phyloP scores from a whole-genome alignment of 2,888 invertebrate genomes.

The Drosophila merina region DNA sequence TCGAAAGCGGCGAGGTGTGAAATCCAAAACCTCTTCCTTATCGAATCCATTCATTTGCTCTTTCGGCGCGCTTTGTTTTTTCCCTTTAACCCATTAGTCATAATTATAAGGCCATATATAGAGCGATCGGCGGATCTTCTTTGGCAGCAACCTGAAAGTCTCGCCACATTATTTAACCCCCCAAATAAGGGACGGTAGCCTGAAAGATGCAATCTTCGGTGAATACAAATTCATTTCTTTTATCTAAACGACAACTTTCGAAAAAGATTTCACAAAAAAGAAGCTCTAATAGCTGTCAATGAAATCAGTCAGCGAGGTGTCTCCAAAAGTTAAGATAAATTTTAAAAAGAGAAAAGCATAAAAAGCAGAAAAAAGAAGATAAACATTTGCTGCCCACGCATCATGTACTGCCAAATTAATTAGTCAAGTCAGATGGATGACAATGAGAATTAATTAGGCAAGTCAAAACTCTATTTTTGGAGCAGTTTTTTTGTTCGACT shows the following conservation, averaged over 20 bases:
- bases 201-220: slow-evolving; percentile 11
- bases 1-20: not conserved
- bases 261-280: slow-evolving; percentile 28
- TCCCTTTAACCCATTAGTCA: slow-evolving; percentile 27
- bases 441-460: slow-evolving; percentile 62
- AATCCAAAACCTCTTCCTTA: slow-evolving; percentile 1
- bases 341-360: slow-evolving; percentile 1
- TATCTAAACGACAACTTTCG: slow-evolving; percentile 23
- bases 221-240: slow-evolving; percentile 12
- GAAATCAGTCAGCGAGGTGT: slow-evolving; percentile 29
- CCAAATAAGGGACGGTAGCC: slow-evolving; percentile 28
- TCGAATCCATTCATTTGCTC: slow-evolving; percentile 18
- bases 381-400: slow-evolving; percentile 45
- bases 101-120: slow-evolving; percentile 19
- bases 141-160: slow-evolving; percentile 26
- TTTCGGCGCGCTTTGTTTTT: slow-evolving; percentile 32
- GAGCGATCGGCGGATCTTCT: slow-evolving; percentile 19
- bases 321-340: slow-evolving; percentile 4
- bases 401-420: slow-evolving; percentile 57
- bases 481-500: slow-evolving; percentile 1
- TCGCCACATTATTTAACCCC: slow-evolving; percentile 9
- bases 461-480: slow-evolving; percentile 40
- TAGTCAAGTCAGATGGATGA: slow-evolving; percentile 55
- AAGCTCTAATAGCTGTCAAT: slow-evolving; percentile 35
- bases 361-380: slow-evolving; percentile 1